Percentiles rank a stretch among this genome's conserved stretches.
Conservation (phyloP, 1,140 invertebrate species). For the Drosophila littoralis region DNA sequence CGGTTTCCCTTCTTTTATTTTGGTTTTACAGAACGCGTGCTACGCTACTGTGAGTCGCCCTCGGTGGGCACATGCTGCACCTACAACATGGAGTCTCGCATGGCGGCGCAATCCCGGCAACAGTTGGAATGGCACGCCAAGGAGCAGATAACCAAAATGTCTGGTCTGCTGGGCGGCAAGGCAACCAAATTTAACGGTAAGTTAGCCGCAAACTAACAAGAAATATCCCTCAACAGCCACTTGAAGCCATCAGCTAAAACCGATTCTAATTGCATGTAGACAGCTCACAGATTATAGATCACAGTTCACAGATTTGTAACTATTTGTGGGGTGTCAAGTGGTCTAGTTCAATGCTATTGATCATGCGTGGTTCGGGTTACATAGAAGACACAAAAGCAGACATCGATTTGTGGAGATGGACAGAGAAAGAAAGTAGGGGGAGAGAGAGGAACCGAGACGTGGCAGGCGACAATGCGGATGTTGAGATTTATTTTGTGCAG, state of each 20-base stretch:
- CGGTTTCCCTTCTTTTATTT: background rate
- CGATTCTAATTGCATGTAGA: slow-evolving; percentile 39
- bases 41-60: slow-evolving; percentile 79
- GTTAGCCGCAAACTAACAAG: slow-evolving; percentile 35
- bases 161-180: slow-evolving; percentile 84
- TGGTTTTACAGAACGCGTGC: slow-evolving; percentile 71
- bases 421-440: background rate
- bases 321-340: slow-evolving; percentile 66
- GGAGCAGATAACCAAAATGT: slow-evolving; percentile 84
- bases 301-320: slow-evolving; percentile 45
- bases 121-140: slow-evolving; percentile 79
- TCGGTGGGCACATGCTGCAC: slow-evolving; percentile 83
- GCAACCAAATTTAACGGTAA: slow-evolving; percentile 86
- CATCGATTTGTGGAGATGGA: background rate
- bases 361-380: slow-evolving; percentile 68
- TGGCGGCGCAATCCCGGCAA: slow-evolving; percentile 79
- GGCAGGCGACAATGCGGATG: slow-evolving; percentile 71
- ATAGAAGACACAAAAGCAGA: background rate
- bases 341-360: slow-evolving; percentile 19
- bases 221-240: slow-evolving; percentile 57
- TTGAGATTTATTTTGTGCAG: slow-evolving; percentile 52
- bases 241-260: slow-evolving; percentile 55
- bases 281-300: slow-evolving; percentile 33
- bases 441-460: slow-evolving; percentile 23
- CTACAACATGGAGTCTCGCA: slow-evolving; percentile 80